Evolutionary conservation across 2,888 invertebrate genomes (phyloP).

Genomic region (Cabera pusaria): DNA sequence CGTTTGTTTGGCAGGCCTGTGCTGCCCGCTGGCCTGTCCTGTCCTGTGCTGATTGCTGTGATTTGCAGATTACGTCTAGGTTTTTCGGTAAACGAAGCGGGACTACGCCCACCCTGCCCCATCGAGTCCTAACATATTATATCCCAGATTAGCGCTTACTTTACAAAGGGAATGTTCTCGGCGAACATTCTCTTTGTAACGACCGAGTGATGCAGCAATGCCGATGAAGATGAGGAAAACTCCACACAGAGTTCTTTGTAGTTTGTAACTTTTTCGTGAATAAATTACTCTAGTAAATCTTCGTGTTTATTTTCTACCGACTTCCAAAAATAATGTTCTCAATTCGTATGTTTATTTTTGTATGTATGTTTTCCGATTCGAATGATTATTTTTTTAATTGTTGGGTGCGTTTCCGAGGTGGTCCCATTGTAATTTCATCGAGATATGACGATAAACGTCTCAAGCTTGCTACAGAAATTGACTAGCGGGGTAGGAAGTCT

Average conservation of each 20-base stretch:
- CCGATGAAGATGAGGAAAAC: slow-evolving; percentile 33
- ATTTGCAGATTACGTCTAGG: slow-evolving; percentile 78
- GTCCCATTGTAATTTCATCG: too few relatives aligned
- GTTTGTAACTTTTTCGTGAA: slow-evolving; percentile 50
- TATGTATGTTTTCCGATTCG: too few relatives aligned
- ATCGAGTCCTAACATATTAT: slow-evolving; percentile 27
- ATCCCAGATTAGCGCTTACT: slow-evolving; percentile 27
- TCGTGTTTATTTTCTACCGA: slow-evolving; percentile 14
- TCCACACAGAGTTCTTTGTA: slow-evolving; percentile 51
- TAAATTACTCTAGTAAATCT: slow-evolving; percentile 45
- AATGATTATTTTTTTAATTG: too few relatives aligned
- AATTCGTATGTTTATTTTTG: too few relatives aligned
- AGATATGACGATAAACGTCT: too few relatives aligned
- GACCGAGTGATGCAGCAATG: slow-evolving; percentile 39
- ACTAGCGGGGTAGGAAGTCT: too few relatives aligned
- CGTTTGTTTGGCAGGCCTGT: slow-evolving; percentile 83
- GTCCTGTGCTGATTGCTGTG: slow-evolving; percentile 78
- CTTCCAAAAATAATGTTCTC: too few relatives aligned
- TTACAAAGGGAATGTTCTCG: slow-evolving; percentile 25
- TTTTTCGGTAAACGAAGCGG: slow-evolving; percentile 50
- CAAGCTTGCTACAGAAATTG: too few relatives aligned
- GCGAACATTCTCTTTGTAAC: slow-evolving; percentile 27
- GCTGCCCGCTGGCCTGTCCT: slow-evolving; percentile 82
- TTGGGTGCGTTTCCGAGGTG: too few relatives aligned
- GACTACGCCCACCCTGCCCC: slow-evolving; percentile 61